Percentiles rank a stretch among this genome's conserved stretches.
Conservation (phyloP, 2,113 vertebrate genomes). For the Columba janthina region DNA sequence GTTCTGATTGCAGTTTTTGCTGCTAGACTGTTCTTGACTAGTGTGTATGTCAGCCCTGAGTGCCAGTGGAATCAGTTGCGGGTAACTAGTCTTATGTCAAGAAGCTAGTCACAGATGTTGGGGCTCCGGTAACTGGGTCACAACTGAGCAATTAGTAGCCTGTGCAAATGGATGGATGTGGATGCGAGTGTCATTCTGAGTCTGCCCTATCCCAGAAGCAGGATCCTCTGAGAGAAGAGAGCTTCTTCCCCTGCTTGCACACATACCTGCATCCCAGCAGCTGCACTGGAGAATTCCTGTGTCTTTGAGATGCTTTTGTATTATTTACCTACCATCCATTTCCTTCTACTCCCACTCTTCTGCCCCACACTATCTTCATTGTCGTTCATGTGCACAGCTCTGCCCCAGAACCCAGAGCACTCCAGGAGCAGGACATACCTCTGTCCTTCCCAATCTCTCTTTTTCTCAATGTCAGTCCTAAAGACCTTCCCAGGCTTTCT, state of each 20-base stretch:
- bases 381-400: neutral
- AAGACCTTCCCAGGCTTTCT: neutral
- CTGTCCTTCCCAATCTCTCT: neutral
- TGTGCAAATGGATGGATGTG: fast-evolving
- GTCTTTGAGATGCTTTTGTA: neutral
- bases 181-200: neutral
- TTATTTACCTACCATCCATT: neutral
- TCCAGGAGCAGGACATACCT: neutral
- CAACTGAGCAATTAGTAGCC: neutral
- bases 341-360: neutral
- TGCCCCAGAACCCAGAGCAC: neutral
- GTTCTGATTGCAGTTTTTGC: neutral
- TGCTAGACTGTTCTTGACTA: neutral
- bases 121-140: neutral
- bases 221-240: neutral
- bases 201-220: neutral
- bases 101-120: neutral
- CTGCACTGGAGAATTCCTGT: neutral
- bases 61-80: fast-evolving
- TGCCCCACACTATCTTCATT: neutral
- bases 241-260: neutral
- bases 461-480: neutral
- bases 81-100: neutral
- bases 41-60: fast-evolving
- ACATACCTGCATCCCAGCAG: neutral